phyloP scores from a whole-genome alignment of 2,113 vertebrate species.

The Motacilla alba region DNA sequence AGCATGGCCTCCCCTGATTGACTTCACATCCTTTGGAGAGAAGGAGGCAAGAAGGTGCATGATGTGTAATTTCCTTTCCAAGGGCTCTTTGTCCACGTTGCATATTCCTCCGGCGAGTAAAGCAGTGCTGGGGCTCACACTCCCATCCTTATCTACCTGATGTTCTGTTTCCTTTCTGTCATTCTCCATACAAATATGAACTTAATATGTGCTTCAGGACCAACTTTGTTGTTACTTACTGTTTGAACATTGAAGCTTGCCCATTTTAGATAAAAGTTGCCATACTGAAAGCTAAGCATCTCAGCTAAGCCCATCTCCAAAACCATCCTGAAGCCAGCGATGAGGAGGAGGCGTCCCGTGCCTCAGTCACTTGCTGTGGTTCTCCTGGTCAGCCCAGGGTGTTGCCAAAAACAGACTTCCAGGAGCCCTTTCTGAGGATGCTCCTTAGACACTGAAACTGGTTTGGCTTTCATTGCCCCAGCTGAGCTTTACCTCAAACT shows the following conservation, averaged over 20 bases:
- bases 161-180: background rate
- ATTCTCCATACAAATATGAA: background rate
- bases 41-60: background rate
- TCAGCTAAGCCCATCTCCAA: background rate
- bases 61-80: background rate
- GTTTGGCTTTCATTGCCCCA: background rate
- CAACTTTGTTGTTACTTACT: background rate
- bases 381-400: background rate
- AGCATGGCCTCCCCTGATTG: background rate
- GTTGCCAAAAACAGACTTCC: background rate
- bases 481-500: background rate
- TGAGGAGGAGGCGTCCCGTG: background rate
- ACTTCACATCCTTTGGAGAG: background rate
- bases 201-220: background rate
- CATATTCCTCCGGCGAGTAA: rapidly evolving
- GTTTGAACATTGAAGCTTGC: background rate
- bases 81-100: rapidly evolving
- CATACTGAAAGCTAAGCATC: background rate
- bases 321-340: background rate
- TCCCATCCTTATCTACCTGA: background rate
- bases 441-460: background rate
- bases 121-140: background rate
- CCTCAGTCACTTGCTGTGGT: background rate
- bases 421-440: background rate
- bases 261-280: background rate